Conservation (phyloP, 2,113 vertebrate genomes). For the Corvus cornix region DNA sequence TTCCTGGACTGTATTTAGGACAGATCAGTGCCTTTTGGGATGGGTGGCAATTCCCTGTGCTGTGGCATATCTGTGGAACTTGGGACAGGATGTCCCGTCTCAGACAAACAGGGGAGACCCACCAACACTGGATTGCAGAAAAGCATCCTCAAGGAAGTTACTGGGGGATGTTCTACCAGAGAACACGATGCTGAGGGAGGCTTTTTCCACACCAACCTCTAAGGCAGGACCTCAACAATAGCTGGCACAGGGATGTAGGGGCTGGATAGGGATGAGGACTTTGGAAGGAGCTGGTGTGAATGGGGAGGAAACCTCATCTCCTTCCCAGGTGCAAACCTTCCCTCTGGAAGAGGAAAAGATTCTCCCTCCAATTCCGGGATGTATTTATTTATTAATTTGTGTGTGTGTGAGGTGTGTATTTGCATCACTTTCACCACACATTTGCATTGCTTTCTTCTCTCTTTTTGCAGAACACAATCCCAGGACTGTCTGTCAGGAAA, state of each 20-base stretch:
- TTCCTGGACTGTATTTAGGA: neutral
- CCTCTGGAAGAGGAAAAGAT: neutral
- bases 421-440: neutral
- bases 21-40: neutral
- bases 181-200: neutral
- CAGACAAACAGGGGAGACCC: neutral
- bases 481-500: neutral
- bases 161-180: neutral
- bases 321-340: neutral
- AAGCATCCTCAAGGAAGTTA: neutral
- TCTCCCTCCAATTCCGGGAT: neutral
- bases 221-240: neutral
- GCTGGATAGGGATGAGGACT: neutral
- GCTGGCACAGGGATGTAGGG: neutral
- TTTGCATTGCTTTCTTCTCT: neutral
- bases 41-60: neutral
- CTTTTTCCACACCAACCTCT: neutral
- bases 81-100: neutral
- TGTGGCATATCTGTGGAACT: fast-evolving
- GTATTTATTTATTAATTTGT: neutral
- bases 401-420: neutral
- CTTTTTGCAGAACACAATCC: neutral
- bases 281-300: neutral
- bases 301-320: neutral
- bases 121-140: fast-evolving